These are phyloP conservation scores for Enteromius radiatus DNA, from an alignment of 2,797 vertebrate species.

Conservation along the genomic window DNA sequence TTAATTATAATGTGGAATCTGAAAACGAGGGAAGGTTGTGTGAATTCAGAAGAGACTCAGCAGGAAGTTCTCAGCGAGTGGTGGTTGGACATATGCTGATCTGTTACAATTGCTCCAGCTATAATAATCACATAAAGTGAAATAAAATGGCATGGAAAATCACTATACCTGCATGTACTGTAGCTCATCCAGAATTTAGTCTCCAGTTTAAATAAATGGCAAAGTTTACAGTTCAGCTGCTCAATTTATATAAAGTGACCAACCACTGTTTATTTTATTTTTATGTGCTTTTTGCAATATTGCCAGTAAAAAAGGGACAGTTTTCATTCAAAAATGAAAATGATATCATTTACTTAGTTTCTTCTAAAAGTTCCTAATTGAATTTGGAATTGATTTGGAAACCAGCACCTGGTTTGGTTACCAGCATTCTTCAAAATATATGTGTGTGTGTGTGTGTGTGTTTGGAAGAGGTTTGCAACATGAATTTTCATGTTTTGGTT, in stretches of 20 bases:
- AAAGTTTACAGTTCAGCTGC: not conserved
- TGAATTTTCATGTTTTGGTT: too few relatives aligned
- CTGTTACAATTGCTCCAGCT: not conserved
- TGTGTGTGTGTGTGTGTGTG: too few relatives aligned
- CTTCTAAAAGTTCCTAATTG: too few relatives aligned
- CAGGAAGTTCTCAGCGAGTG: not conserved
- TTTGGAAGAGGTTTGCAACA: too few relatives aligned
- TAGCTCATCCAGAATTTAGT: not conserved
- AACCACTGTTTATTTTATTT: not conserved
- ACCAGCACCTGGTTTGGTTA: too few relatives aligned
- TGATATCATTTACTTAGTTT: too few relatives aligned
- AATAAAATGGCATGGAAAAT: not conserved
- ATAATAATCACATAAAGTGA: too few relatives aligned
- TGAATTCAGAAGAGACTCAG: conserved; percentile 17
- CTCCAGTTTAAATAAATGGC: not conserved
- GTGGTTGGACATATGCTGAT: not conserved
- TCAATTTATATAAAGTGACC: not conserved
- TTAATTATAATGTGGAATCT: conserved; percentile 64
- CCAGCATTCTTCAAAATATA: too few relatives aligned
- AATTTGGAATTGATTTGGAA: too few relatives aligned
- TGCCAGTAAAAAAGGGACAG: not conserved
- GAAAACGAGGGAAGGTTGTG: conserved; percentile 62
- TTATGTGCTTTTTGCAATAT: not conserved
- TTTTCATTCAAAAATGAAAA: not conserved
- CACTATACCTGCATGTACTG: not conserved